Conservation (phyloP, 2,888 invertebrate genomes). For the Augochlorella aurata region DNA sequence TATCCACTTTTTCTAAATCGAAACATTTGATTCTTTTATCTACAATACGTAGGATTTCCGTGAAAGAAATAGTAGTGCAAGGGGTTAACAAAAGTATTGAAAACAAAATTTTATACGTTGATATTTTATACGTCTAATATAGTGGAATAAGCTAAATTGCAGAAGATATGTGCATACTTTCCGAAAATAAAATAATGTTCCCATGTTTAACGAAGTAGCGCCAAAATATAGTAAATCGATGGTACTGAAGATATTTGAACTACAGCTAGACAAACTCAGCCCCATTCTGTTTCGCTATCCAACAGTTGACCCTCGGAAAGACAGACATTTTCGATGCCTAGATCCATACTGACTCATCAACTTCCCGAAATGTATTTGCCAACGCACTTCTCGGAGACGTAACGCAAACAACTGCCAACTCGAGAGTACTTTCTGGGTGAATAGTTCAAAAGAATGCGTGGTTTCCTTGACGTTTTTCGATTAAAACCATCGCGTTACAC, state of each 20-base stretch:
- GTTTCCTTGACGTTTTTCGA: neutral
- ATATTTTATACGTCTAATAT: neutral
- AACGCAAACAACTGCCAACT: neutral
- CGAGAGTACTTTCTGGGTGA: neutral
- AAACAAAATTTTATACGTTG: neutral
- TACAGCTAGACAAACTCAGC: neutral
- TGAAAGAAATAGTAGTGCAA: no score
- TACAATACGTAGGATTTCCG: no score
- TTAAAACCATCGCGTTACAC: neutral
- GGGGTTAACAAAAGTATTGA: neutral
- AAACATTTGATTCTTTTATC: no score
- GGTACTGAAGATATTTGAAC: neutral
- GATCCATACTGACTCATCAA: slow-evolving; percentile 1
- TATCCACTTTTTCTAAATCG: no score
- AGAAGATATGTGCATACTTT: neutral
- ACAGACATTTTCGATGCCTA: neutral
- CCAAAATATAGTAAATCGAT: neutral
- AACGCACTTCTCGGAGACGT: slow-evolving; percentile 3
- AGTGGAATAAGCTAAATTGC: neutral
- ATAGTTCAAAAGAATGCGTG: neutral
- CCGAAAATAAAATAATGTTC: no score
- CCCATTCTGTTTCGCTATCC: neutral
- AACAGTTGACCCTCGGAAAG: neutral
- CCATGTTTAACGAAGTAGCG: no score
- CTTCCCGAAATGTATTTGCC: neutral